Conservation (phyloP, 2,113 vertebrate genomes). For the Thymallus thymallus region DNA sequence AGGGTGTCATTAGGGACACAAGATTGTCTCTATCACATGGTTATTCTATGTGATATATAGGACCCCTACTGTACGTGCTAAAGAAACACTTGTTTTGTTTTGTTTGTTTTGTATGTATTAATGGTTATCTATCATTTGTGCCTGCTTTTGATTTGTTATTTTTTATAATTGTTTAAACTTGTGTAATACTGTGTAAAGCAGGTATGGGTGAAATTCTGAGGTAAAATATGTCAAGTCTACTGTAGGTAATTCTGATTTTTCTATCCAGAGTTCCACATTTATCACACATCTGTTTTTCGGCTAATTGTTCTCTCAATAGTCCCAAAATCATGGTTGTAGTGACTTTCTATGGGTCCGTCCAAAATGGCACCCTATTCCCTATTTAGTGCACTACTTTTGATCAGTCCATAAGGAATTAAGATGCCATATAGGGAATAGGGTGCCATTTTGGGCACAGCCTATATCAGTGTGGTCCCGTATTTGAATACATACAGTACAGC, state of each 20-base stretch:
- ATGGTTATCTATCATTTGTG: not conserved
- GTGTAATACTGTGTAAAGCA: not conserved
- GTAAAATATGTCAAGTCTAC: not conserved
- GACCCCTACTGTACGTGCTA: not conserved
- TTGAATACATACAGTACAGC: no score
- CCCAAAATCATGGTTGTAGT: not conserved
- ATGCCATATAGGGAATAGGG: no score
- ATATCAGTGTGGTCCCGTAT: no score
- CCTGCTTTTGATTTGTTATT: not conserved
- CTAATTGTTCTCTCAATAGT: not conserved
- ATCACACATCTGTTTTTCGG: no score
- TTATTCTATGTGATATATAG: not conserved
- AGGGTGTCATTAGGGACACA: no score
- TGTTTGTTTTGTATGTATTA: not conserved
- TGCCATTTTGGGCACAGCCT: no score
- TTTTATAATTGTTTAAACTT: not conserved
- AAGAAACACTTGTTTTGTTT: not conserved
- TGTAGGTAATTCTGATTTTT: not conserved
- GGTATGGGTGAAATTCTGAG: not conserved
- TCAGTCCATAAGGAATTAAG: no score
- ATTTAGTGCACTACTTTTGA: no score
- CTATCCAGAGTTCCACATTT: not conserved
- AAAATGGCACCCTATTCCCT: no score
- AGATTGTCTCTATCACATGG: no score
- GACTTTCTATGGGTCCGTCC: not conserved